Base-by-base conservation (phyloP, 2,888 invertebrate species). In the Acrobasis consociella region DNA sequence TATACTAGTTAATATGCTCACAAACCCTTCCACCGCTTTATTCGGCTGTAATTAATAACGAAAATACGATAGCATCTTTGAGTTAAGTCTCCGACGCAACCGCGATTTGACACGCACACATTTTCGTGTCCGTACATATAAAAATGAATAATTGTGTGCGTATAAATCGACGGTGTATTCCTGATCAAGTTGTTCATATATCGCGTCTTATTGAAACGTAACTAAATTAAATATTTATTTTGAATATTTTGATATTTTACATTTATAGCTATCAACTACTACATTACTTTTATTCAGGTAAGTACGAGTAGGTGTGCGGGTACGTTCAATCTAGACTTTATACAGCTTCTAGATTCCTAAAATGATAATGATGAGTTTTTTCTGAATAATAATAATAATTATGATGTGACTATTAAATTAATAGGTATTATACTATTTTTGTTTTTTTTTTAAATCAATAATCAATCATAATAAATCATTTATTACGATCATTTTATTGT, bases 31-130 rank as follows among this genome's bases (percentile, higher is more conserved):
- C 76, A 77, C 72, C 66, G 69, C 79, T 78, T 81, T 78, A 81
- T 83, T 82, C 78, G 77, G 70, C 73, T 77, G 83, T 89, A 90
- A 90, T 89, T 90, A 90, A 90, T 89, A 89, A 89, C 78, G 79
- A 77, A 81, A 74, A 76, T 74, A 77, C 81, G 88, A 89, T 88
- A 87, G 72, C 77, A 89, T 87, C 87, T 84, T 73, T 72, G 71
- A 67, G 73, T 80, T 75, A 75, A 77, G 74, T 78, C 76, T 81
- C 74, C 62, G 67, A 72, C 70, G 72, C 70, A 68, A 68, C 66
- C 65, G 69, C 77, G 67, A 68, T 69, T 69, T 68, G 69, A 62
- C 65, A 69, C 74, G 75, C 76, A 71, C 69, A 52, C 49, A 17
- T 59, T 60, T 63, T 49, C 37, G 58, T 65, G 73, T 70, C 68